phyloP scores from a whole-genome alignment of 2,888 invertebrate genomes.

The Agrochola lychnidis region DNA sequence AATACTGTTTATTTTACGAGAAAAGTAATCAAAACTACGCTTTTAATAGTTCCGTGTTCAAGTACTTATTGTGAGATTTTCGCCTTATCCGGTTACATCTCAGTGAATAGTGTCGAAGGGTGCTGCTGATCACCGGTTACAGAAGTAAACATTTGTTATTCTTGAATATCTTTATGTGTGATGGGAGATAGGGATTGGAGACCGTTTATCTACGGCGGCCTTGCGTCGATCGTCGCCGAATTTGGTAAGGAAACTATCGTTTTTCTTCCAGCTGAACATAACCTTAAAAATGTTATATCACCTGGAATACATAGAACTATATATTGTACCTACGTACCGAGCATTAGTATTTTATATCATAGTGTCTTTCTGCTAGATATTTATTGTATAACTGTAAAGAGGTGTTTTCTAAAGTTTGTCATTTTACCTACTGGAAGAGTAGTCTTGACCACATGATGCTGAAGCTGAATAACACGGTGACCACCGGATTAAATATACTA shows the following conservation, averaged over 20 bases:
- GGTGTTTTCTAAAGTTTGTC: not conserved
- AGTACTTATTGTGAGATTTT: constrained; percentile 11
- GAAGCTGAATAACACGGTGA: not conserved
- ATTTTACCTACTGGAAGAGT: not conserved
- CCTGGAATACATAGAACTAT: constrained; percentile 18
- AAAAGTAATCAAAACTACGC: constrained; percentile 16
- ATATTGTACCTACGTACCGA: not conserved
- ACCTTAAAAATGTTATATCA: constrained; percentile 63
- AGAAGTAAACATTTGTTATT: constrained; percentile 43
- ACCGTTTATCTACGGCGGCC: constrained; percentile 98
- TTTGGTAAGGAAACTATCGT: constrained; percentile 92
- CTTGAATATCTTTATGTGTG: constrained; percentile 79
- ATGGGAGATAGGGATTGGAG: constrained; percentile 96
- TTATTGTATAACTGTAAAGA: not conserved
- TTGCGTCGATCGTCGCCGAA: constrained; percentile 98
- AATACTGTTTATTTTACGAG: constrained; percentile 14
- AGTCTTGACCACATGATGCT: not conserved
- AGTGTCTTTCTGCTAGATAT: not conserved
- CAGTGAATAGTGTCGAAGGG: constrained; percentile 9
- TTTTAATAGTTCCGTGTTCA: constrained; percentile 2
- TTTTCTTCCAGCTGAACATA: constrained; percentile 44
- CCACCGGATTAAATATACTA: not conserved
- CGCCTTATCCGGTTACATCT: not conserved
- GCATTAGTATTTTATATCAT: not conserved
- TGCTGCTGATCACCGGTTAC: constrained; percentile 53